Percentiles rank a stretch among this genome's conserved stretches.
These are phyloP conservation scores for Calyptommatus sinebrachiatus DNA, from an alignment of 2,113 vertebrate species.

Conservation along the genomic window DNA sequence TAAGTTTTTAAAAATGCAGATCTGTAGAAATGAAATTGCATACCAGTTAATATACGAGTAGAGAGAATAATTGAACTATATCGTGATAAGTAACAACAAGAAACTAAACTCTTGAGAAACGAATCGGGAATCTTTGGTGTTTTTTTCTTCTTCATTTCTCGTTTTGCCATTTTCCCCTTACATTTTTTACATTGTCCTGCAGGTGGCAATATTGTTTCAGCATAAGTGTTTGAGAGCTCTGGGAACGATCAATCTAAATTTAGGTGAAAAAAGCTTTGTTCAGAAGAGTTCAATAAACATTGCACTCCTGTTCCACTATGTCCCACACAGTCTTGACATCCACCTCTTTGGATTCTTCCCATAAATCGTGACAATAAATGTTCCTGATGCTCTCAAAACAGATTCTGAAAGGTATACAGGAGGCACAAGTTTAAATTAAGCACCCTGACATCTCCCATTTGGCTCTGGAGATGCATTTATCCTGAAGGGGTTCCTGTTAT, in stretches of 20 bases:
- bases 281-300: conserved; percentile 41
- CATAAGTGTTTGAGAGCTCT: background rate
- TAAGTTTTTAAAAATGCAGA: too few species aligned
- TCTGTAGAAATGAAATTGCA: too few species aligned
- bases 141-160: background rate
- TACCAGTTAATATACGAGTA: too few species aligned
- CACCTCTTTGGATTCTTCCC: conserved; percentile 43
- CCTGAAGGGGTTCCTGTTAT: conserved; percentile 14
- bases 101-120: too few species aligned
- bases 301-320: conserved; percentile 43
- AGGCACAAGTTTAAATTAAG: conserved; percentile 53
- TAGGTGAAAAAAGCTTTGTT: conserved; percentile 18
- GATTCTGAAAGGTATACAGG: conserved; percentile 33
- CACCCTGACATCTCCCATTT: background rate
- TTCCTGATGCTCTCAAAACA: conserved; percentile 31
- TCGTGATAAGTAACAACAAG: too few species aligned
- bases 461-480: background rate
- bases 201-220: conserved; percentile 54
- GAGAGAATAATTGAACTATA: too few species aligned
- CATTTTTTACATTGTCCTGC: background rate
- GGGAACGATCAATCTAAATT: conserved; percentile 31
- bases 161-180: conserved; percentile 6
- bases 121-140: too few species aligned
- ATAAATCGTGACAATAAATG: conserved; percentile 56
- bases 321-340: conserved; percentile 48